Base-by-base conservation (phyloP, 2,797 vertebrate species). In the Phoebastria nigripes region DNA sequence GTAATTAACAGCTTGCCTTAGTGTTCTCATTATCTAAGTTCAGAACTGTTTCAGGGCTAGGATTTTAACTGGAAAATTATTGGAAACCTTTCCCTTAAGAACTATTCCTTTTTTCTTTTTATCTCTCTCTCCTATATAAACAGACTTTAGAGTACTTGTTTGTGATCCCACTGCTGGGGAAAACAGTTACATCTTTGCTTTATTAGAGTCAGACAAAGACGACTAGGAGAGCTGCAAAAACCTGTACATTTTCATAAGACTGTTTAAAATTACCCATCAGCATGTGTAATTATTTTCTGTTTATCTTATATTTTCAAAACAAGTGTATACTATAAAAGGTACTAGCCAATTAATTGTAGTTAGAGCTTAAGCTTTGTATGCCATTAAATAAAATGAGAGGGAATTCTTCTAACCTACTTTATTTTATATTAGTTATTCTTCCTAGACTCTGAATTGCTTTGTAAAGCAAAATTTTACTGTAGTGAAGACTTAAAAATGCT, bases 1-100 rank as follows among this genome's bases (percentile, higher is more conserved):
- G 71, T 95, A 96, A 94, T 90, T 91, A 96, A 94, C 80, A 80
- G n/a, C 49, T 93, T 94, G 52, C 59, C 39, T 80, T 93, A 52
- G 74, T 89, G 78, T 89, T 92, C 93, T 89, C 83, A 89, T 94
- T 95, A 90, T 58, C 58, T 69, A 73, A 72, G 67, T 87, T 90
- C 62, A 89, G 66, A 89, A 82, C 80, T 77, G 47, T 82, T 93
- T 87, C 35, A 77, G 52, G 88, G 44, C 51, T 87, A 84, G 62
- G 59, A 52, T 91, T 94, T 89, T 84, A 94, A 92, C 42, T 94
- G 77, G 67, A 85, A 95, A 93, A 96, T 71, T 16, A 74, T 70
- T 74, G 61, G 66, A 93, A 93, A 94, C 55, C 44, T 90, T 82
- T 91, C 94, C 83, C 92, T 77, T 85, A 95, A 92, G 80, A 92